phyloP scores from a whole-genome alignment of 1,140 invertebrate species.

The Ceratoteleas bidentatus region DNA sequence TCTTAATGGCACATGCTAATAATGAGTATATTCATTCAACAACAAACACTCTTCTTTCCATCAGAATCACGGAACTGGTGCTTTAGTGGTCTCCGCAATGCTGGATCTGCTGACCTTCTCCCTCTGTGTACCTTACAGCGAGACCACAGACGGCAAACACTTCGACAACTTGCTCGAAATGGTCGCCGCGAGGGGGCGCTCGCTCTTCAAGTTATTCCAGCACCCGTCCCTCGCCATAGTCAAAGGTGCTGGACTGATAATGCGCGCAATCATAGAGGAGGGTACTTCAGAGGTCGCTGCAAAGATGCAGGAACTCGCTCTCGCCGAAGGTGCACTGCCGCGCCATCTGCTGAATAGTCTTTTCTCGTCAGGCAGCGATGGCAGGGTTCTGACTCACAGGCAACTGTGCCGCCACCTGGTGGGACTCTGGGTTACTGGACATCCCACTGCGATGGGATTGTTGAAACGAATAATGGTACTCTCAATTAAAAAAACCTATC shows the following conservation, averaged over 20 bases:
- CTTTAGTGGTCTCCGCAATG: conserved; percentile 94
- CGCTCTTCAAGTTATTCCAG: conserved; percentile 97
- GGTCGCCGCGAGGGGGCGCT: conserved; percentile 94
- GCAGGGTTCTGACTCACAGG: conserved; percentile 90
- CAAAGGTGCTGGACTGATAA: conserved; percentile 97
- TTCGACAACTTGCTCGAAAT: conserved; percentile 97
- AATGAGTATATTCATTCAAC: not conserved
- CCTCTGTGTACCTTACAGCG: conserved; percentile 98
- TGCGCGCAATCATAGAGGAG: conserved; percentile 99
- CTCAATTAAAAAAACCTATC: no score
- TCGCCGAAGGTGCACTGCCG: conserved; percentile 98
- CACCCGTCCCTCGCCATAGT: conserved; percentile 98
- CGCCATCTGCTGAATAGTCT: conserved; percentile 95
- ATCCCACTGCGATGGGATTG: conserved; percentile 94
- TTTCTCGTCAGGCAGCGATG: conserved; percentile 90
- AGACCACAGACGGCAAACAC: conserved; percentile 98
- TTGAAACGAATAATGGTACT: conserved; percentile 92
- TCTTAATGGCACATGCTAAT: no score
- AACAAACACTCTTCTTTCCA: not conserved
- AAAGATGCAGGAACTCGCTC: conserved; percentile 96
- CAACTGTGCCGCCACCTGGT: conserved; percentile 98
- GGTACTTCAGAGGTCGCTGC: conserved; percentile 93
- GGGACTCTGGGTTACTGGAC: conserved; percentile 97
- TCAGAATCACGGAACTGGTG: conserved; percentile 90
- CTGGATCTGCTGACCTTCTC: conserved; percentile 99